Conservation (phyloP, 2,113 vertebrate species). For the Leuciscus idus region DNA sequence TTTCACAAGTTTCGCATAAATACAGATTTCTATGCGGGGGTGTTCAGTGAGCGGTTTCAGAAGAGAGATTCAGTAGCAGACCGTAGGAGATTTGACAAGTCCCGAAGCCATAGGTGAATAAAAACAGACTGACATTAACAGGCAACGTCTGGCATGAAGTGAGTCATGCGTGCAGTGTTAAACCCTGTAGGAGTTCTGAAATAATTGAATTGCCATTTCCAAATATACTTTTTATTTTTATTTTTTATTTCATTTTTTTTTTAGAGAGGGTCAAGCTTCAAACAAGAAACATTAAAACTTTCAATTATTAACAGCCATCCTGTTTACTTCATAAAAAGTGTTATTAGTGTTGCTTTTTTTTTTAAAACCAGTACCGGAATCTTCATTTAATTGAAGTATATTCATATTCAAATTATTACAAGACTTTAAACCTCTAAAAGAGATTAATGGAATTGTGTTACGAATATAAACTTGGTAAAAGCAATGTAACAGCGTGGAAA, state of each 20-base stretch:
- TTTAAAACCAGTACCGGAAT: constrained; percentile 9
- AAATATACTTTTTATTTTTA: constrained; percentile 68
- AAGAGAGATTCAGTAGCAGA: not conserved
- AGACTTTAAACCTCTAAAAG: constrained; percentile 29
- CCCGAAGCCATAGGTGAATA: not conserved
- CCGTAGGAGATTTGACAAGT: not conserved
- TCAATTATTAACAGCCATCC: constrained; percentile 63
- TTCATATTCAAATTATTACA: constrained; percentile 29
- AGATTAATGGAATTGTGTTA: constrained; percentile 22
- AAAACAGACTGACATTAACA: not conserved
- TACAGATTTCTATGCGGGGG: not conserved
- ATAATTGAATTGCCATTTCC: constrained; percentile 99
- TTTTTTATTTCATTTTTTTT: constrained; percentile 64
- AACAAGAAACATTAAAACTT: constrained; percentile 64
- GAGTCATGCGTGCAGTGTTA: not conserved
- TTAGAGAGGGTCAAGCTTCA: constrained; percentile 67
- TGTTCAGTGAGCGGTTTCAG: not conserved
- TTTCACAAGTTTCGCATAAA: not conserved
- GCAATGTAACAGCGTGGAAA: constrained; percentile 62
- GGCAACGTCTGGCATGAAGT: not conserved
- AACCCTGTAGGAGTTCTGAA: constrained; percentile 54
- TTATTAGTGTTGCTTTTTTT: constrained; percentile 35
- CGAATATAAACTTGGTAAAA: constrained; percentile 51
- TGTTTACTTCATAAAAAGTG: constrained; percentile 77
- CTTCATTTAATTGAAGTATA: constrained; percentile 37